Conservation (phyloP, 2,888 invertebrate genomes). For the Stramonita haemastoma region DNA sequence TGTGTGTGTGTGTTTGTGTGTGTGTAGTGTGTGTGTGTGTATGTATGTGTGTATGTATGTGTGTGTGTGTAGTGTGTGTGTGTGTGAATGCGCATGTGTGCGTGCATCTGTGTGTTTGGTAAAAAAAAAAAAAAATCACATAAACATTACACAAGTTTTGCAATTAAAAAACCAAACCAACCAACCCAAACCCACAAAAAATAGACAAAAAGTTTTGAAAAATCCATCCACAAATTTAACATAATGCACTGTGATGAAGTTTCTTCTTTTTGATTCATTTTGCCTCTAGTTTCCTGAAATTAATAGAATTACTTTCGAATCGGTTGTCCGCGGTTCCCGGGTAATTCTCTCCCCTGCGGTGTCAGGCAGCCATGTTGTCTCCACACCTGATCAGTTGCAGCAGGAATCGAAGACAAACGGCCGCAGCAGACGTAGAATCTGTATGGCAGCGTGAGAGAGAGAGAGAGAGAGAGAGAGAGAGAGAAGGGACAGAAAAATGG, state of each 20-base stretch:
- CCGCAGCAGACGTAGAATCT: slow-evolving; percentile 37
- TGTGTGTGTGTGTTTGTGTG: too few relatives aligned
- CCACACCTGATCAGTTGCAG: slow-evolving; percentile 22
- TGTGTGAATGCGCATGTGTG: too few relatives aligned
- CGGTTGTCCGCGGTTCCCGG: neutral
- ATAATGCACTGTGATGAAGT: too few relatives aligned
- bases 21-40: too few relatives aligned
- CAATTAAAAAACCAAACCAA: too few relatives aligned
- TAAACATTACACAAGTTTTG: too few relatives aligned
- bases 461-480: neutral
- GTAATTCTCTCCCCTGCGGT: neutral
- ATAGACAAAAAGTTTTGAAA: neutral
- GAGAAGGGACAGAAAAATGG: slow-evolving; percentile 1
- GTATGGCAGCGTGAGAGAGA: neutral
- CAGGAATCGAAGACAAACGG: slow-evolving; percentile 29
- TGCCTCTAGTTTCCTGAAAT: neutral
- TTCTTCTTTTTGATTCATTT: too few relatives aligned
- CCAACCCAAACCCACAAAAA: too few relatives aligned
- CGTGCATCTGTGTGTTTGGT: too few relatives aligned
- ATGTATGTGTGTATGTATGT: too few relatives aligned
- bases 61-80: too few relatives aligned
- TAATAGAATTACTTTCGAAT: neutral
- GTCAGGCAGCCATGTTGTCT: neutral
- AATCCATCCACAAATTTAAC: neutral
- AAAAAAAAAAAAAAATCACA: too few relatives aligned